Evolutionary conservation across 2,888 invertebrate species (phyloP).

Genomic region (Laspeyria flexula): DNA sequence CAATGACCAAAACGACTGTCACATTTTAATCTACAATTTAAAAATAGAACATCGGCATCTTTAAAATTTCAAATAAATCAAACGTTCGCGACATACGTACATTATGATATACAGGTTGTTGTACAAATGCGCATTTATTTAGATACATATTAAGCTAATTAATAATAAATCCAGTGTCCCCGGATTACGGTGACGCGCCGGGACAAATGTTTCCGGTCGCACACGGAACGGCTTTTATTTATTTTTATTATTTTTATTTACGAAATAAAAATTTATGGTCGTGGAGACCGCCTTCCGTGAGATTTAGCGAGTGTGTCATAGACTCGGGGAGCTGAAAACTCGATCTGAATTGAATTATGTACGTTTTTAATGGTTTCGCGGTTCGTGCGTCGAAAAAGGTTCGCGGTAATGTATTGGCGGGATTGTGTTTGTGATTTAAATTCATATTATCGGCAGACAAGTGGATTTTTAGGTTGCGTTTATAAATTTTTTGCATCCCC

Average conservation of each 20-base stretch:
- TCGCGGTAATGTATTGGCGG: conserved; percentile 67
- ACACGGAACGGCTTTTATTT: conserved; percentile 73
- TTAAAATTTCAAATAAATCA: conserved; percentile 16
- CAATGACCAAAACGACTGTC: not conserved
- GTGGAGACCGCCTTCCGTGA: conserved; percentile 81
- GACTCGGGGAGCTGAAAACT: conserved; percentile 75
- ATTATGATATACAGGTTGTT: conserved; percentile 37
- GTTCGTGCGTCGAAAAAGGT: conserved; percentile 66
- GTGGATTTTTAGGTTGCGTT: conserved; percentile 38
- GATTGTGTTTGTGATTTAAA: conserved; percentile 67
- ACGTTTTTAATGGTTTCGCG: conserved; percentile 74
- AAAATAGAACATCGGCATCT: conserved; percentile 9
- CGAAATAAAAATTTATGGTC: conserved; percentile 82
- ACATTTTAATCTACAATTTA: conserved; percentile 3
- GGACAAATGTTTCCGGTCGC: conserved; percentile 83
- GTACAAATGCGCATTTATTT: conserved; percentile 52
- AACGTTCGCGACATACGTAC: conserved; percentile 3
- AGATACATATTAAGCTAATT: conserved; percentile 75
- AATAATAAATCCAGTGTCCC: conserved; percentile 81
- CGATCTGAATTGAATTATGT: conserved; percentile 80
- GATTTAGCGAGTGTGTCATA: conserved; percentile 84
- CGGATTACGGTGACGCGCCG: conserved; percentile 79
- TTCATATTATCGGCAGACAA: conserved; percentile 62
- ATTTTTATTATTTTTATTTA: conserved; percentile 84
- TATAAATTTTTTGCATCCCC: conserved; percentile 28